Percentiles rank a stretch among this genome's conserved stretches.
Conservation (phyloP, 2,797 vertebrate species). For the Schizopygopsis pylzovi region DNA sequence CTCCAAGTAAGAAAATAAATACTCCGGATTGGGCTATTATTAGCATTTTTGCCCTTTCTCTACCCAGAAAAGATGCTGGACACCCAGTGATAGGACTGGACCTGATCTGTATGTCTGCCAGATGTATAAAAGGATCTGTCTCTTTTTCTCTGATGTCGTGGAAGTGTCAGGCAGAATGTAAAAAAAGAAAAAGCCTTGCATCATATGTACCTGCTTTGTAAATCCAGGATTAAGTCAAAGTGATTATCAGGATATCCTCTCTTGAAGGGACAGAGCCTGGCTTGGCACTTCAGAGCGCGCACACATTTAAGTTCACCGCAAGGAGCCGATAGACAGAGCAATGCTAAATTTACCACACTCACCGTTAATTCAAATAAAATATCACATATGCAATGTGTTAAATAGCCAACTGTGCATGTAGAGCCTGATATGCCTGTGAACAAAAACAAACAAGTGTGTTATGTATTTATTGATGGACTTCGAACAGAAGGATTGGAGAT, state of each 20-base stretch:
- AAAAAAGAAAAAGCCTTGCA: conserved; percentile 41
- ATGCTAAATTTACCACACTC: conserved; percentile 23
- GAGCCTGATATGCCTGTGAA: background rate
- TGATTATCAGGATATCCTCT: conserved; percentile 57
- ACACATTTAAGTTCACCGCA: conserved; percentile 26
- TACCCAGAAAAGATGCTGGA: background rate
- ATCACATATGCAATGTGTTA: background rate
- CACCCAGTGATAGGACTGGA: conserved; percentile 36
- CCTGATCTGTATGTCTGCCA: conserved; percentile 24
- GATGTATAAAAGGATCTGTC: conserved; percentile 21
- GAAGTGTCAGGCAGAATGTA: conserved; percentile 9
- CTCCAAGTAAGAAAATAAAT: conserved; percentile 10
- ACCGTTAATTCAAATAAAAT: background rate
- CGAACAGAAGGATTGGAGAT: background rate
- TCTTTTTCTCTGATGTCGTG: conserved; percentile 23
- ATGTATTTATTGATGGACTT: background rate
- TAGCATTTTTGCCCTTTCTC: conserved; percentile 47
- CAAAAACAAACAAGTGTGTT: background rate
- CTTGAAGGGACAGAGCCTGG: conserved; percentile 28
- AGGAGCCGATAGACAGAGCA: background rate
- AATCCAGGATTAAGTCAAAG: conserved; percentile 56
- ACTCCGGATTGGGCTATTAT: conserved; percentile 45
- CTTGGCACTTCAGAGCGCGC: conserved; percentile 20
- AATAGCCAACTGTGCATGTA: background rate
- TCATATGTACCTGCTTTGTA: conserved; percentile 49